These are phyloP conservation scores for Pollimyrus isidori DNA, from an alignment of 2,113 vertebrate species.

Conservation along the genomic window DNA sequence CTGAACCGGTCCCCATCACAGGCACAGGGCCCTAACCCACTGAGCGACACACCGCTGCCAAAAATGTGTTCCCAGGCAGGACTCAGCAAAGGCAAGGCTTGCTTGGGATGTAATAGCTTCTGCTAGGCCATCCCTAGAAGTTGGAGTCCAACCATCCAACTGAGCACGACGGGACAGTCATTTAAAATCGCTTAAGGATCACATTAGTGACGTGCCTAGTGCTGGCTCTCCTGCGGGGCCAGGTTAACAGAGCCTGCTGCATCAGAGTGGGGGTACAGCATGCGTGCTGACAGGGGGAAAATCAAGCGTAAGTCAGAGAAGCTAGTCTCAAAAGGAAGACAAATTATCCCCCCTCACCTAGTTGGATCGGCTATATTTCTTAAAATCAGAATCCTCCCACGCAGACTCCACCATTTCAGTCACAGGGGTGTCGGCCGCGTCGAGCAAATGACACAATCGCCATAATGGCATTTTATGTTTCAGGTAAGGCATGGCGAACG, in stretches of 20 bases:
- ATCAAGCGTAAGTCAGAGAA: constrained; percentile 42
- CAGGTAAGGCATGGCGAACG: not conserved
- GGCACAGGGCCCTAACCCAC: not conserved
- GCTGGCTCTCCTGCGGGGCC: constrained; percentile 27
- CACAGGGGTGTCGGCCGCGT: constrained; percentile 26
- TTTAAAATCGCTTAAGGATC: constrained; percentile 45
- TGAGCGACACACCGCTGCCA: not conserved
- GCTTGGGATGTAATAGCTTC: constrained; percentile 36
- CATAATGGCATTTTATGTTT: not conserved
- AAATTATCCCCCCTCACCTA: constrained; percentile 18
- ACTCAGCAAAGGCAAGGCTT: not conserved
- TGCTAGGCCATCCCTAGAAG: constrained; percentile 41
- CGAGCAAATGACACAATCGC: not conserved
- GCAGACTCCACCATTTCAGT: constrained; percentile 33
- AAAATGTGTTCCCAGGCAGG: not conserved
- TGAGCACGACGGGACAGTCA: constrained; percentile 40
- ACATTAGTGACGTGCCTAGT: constrained; percentile 38
- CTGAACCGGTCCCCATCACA: not conserved
- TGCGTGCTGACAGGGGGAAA: constrained; percentile 44
- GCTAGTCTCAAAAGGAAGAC: constrained; percentile 40
- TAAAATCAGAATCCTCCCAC: constrained; percentile 23
- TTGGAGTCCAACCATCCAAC: constrained; percentile 42
- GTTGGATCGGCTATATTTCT: constrained; percentile 14
- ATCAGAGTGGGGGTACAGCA: constrained; percentile 38
- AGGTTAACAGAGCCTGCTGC: constrained; percentile 25